A percentile compares a stretch with the other conserved stretches of the same genome.
Evolutionary conservation across 2,797 vertebrate species (phyloP).

Genomic region (Crypturellus tataupa): DNA sequence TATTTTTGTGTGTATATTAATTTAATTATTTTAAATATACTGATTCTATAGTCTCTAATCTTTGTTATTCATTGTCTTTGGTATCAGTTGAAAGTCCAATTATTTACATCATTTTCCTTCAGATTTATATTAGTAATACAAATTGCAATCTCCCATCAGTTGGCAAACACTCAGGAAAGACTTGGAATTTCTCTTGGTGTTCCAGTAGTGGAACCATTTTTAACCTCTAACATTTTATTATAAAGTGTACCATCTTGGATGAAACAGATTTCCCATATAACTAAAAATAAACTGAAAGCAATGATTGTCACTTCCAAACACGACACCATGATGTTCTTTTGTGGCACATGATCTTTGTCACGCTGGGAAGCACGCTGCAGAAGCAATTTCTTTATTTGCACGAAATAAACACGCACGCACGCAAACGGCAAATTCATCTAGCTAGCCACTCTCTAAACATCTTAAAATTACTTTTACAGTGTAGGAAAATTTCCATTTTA

Average conservation of each 20-base stretch:
- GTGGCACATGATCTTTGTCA: slow-evolving; percentile 11
- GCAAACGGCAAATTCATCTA: slow-evolving; percentile 41
- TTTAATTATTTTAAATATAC: slow-evolving; percentile 20
- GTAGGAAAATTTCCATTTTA: slow-evolving; percentile 80
- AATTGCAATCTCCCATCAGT: background rate
- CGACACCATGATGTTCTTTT: background rate
- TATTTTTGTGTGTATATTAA: background rate
- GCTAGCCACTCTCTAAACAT: slow-evolving; percentile 69
- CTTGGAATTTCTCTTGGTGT: slow-evolving; percentile 7
- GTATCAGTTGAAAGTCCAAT: background rate
- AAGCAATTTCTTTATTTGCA: slow-evolving; percentile 34
- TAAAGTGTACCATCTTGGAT: background rate
- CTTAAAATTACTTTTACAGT: slow-evolving; percentile 65
- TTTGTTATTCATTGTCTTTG: background rate
- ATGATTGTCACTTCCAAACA: background rate
- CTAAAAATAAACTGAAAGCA: background rate
- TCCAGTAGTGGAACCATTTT: slow-evolving; percentile 33
- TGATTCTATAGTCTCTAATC: background rate
- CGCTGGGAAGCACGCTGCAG: background rate
- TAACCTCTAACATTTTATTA: slow-evolving; percentile 21
- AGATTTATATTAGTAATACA: background rate
- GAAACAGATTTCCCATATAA: background rate
- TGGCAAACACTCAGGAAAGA: background rate
- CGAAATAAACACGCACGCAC: slow-evolving; percentile 34
- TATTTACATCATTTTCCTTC: slow-evolving; percentile 5